Base-by-base conservation (phyloP, 2,797 vertebrate species). In the Mus caroli region DNA sequence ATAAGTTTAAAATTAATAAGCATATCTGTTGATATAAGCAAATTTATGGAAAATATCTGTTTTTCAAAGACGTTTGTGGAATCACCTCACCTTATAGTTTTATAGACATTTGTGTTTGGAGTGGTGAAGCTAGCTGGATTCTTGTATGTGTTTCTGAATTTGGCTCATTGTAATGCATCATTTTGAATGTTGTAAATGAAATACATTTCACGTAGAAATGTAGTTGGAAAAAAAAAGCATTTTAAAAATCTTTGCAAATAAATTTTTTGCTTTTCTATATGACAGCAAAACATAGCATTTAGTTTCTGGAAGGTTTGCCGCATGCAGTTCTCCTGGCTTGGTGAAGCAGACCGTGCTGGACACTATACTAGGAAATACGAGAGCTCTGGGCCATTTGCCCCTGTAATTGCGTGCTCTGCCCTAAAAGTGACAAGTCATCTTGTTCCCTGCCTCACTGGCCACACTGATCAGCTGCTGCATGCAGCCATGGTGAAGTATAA, bases 71-170 rank as follows among this genome's bases (percentile, higher is more conserved):
- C 10, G 56, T 58, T 28, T 52, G 19, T 19, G 1, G 26, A 94
- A 24, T 88, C 69, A 31, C 17, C 52, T 60, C n/a, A 3, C 58
- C 58, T 67, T n/a, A 28, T 43, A n/a, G 50, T 88, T 88, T 71
- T 84, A 24, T 19, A 88, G n/a, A 26, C 14, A 1, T 64, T 43
- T 62, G 67, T 83, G n/a, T 91, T 54, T 78, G 62, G 58, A n/a
- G 52, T 82, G 62, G 50, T 73, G 46, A 80, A 79, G 46, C 73
- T 14, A 71, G 62, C 28, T 69, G 56, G 64, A 56, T 73, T 89
- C 60, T 92, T 20, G 13, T 85, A 34, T 87, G 26, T 75, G 28
- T 75, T 84, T 83, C 69, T 91, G 26, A 83, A n/a, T 82, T 96
- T 14, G 17, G 13, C 82, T 9, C 76, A n/a, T 77, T 60, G 22